Evolutionary conservation across 64 coral and sea anemone species (phyloP).

Genomic region (Montipora foliosa): DNA sequence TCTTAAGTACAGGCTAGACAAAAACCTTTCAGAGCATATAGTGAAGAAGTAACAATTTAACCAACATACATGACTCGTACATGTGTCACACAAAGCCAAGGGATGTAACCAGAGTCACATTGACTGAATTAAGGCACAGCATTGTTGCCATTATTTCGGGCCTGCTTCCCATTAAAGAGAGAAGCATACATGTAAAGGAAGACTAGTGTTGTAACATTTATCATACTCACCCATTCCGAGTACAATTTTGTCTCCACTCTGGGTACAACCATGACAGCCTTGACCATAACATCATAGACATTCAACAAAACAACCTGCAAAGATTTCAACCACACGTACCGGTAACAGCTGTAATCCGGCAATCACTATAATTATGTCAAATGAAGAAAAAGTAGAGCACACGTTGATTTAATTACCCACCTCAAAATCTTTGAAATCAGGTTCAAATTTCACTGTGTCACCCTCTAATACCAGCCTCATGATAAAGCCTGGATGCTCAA

Average conservation of each 20-base stretch:
- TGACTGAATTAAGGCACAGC: no score
- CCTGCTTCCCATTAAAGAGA: neutral
- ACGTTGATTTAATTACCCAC: neutral
- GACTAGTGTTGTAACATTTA: neutral
- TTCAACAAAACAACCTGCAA: slow-evolving; percentile 92
- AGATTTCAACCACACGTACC: slow-evolving; percentile 1
- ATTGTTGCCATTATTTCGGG: no score
- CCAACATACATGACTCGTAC: no score
- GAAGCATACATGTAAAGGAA: neutral
- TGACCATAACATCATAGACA: slow-evolving; percentile 99
- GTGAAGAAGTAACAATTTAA: no score
- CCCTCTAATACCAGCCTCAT: slow-evolving; percentile 98
- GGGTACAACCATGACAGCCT: slow-evolving; percentile 95
- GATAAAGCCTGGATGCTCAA: slow-evolving; percentile 97
- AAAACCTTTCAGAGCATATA: no score
- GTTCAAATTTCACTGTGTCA: slow-evolving; percentile 96
- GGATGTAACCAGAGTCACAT: no score
- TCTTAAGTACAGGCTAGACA: no score
- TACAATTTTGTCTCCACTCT: slow-evolving; percentile 99
- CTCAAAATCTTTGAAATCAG: slow-evolving; percentile 99
- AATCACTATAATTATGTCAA: neutral
- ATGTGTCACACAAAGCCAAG: no score
- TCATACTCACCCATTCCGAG: slow-evolving; percentile 92
- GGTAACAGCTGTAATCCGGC: neutral
- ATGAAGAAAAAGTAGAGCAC: no score